Conservation (phyloP, 2,888 invertebrate genomes). For the Hyposoter didymator region DNA sequence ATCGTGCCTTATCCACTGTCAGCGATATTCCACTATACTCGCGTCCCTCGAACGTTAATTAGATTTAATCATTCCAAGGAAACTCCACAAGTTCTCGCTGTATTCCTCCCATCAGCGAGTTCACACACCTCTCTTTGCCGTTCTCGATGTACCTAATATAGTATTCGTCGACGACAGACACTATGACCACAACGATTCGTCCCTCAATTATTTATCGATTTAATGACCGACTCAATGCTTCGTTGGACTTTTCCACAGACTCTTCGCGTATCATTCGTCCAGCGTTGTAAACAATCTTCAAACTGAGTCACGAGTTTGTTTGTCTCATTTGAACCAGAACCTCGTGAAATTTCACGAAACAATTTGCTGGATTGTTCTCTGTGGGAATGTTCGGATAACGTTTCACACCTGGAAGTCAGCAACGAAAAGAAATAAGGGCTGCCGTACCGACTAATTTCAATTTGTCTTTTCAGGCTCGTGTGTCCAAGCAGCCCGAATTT, state of each 20-base stretch:
- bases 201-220: slow-evolving; percentile 56
- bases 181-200: slow-evolving; percentile 7
- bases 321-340: background rate
- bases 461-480: slow-evolving; percentile 43
- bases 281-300: slow-evolving; percentile 16
- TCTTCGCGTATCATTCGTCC: slow-evolving; percentile 15
- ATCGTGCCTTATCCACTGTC: background rate
- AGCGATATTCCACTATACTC: slow-evolving; percentile 5
- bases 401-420: slow-evolving; percentile 17
- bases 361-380: background rate
- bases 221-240: slow-evolving; percentile 27
- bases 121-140: slow-evolving; percentile 26
- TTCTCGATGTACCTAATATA: slow-evolving; percentile 22
- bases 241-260: slow-evolving; percentile 11
- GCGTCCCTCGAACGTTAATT: slow-evolving; percentile 53
- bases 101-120: slow-evolving; percentile 40
- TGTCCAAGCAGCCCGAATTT: slow-evolving; percentile 77
- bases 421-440: background rate
- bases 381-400: background rate
- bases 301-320: slow-evolving; percentile 28
- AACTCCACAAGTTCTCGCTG: slow-evolving; percentile 65
- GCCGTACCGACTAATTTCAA: background rate
- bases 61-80: slow-evolving; percentile 63
- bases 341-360: background rate
- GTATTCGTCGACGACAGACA: slow-evolving; percentile 30